Conservation (phyloP, 2,888 invertebrate genomes). For the Timandra comae region DNA sequence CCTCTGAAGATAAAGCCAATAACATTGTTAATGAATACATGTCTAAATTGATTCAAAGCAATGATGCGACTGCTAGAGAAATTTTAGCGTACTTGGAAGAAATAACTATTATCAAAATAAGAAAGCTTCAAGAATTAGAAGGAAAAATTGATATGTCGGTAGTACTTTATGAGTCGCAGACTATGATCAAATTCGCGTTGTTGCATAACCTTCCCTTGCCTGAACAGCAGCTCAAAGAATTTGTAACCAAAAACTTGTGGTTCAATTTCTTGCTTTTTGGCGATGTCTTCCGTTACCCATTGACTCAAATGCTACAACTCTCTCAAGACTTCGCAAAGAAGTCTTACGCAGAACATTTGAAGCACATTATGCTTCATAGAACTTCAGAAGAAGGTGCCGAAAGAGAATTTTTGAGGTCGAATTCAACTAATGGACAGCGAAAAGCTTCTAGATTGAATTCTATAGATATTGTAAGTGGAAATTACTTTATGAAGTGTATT, state of each 20-base stretch:
- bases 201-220: conserved; percentile 77
- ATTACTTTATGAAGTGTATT: too few relatives aligned
- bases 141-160: conserved; percentile 54
- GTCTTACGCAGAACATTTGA: conserved; percentile 78
- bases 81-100: conserved; percentile 63
- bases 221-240: conserved; percentile 75
- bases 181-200: conserved; percentile 78
- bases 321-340: conserved; percentile 75
- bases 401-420: conserved; percentile 50
- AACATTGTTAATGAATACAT: conserved; percentile 61
- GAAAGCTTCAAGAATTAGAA: conserved; percentile 32
- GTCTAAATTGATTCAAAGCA: conserved; percentile 58
- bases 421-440: conserved; percentile 50
- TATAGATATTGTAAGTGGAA: conserved; percentile 48
- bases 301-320: conserved; percentile 75
- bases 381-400: conserved; percentile 53
- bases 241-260: conserved; percentile 80
- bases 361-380: conserved; percentile 67
- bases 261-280: conserved; percentile 81
- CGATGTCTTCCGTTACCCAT: conserved; percentile 82
- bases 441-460: conserved; percentile 55
- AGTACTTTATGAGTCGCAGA: conserved; percentile 75
- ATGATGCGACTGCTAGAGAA: conserved; percentile 51
- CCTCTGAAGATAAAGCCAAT: conserved; percentile 52
- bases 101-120: conserved; percentile 47